phyloP scores from a whole-genome alignment of 2,888 invertebrate species.

The Crocallis elinguaria region DNA sequence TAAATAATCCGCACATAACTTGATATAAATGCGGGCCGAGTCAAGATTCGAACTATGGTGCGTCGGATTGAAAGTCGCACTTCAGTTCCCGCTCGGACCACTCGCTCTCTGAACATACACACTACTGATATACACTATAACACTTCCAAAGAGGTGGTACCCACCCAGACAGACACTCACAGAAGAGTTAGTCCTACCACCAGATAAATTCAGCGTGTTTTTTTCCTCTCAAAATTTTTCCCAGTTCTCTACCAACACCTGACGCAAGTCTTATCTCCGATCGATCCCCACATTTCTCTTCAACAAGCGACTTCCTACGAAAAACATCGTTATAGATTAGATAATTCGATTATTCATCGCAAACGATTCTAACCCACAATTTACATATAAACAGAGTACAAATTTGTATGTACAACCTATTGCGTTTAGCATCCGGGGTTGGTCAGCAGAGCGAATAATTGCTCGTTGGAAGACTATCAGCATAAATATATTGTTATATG shows the following conservation, averaged over 20 bases:
- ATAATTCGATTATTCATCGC: conserved; percentile 34
- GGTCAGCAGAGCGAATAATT: conserved; percentile 41
- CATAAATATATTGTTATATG: conserved; percentile 1
- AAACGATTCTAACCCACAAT: conserved; percentile 28
- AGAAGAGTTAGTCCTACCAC: no score
- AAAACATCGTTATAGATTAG: conserved; percentile 32
- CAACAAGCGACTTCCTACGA: conserved; percentile 22
- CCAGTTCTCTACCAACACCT: background rate
- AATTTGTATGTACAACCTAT: conserved; percentile 18
- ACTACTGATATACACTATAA: no score
- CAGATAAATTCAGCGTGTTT: no score
- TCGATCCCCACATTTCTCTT: conserved; percentile 16
- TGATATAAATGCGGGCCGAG: no score
- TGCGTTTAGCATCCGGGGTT: conserved; percentile 25
- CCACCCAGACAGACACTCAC: no score
- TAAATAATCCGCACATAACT: no score
- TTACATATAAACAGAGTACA: conserved; percentile 31
- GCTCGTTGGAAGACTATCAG: conserved; percentile 11
- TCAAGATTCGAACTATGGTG: no score
- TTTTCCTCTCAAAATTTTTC: background rate
- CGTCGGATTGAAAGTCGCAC: no score
- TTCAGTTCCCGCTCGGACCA: no score
- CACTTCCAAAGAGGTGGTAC: no score
- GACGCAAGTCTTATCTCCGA: conserved; percentile 8
- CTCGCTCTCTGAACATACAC: no score